Evolutionary conservation across 2,888 invertebrate genomes (phyloP).

Genomic region (Cataglyphis rosenhaueri): DNA sequence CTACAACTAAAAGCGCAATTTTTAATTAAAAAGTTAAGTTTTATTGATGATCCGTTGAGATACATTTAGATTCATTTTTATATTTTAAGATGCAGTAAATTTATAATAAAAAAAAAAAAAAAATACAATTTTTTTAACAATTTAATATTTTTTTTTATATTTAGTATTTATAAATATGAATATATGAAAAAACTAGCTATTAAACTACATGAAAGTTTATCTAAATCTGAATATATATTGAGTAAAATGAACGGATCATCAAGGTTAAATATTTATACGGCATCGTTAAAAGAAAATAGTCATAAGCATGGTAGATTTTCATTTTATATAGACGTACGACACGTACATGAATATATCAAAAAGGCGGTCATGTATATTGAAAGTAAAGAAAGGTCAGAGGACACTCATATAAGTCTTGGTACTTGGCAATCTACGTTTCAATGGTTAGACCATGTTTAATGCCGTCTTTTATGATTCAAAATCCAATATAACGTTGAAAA

Average conservation of each 20-base stretch:
- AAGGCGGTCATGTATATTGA: constrained; percentile 9
- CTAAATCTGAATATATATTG: background rate
- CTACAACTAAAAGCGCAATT: background rate
- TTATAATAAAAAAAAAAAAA: background rate
- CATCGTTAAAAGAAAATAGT: background rate
- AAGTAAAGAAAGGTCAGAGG: constrained; percentile 24
- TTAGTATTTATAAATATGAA: background rate
- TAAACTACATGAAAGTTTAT: background rate
- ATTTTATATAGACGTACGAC: background rate
- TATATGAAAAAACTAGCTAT: background rate
- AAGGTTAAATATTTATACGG: background rate
- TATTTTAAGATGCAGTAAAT: background rate
- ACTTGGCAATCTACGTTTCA: constrained; percentile 32
- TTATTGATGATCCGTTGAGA: background rate
- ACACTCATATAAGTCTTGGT: background rate
- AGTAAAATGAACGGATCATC: background rate
- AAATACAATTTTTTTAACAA: background rate
- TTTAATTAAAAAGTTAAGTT: background rate
- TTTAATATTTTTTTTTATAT: background rate
- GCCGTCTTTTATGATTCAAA: constrained; percentile 7
- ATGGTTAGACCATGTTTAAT: background rate
- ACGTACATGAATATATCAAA: background rate
- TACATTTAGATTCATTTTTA: background rate
- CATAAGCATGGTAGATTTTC: background rate
- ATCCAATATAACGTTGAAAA: constrained; percentile 38